These are phyloP conservation scores for Paragorgia papillata DNA, from an alignment of 92 coral and sea anemone species.

Conservation along the genomic window DNA sequence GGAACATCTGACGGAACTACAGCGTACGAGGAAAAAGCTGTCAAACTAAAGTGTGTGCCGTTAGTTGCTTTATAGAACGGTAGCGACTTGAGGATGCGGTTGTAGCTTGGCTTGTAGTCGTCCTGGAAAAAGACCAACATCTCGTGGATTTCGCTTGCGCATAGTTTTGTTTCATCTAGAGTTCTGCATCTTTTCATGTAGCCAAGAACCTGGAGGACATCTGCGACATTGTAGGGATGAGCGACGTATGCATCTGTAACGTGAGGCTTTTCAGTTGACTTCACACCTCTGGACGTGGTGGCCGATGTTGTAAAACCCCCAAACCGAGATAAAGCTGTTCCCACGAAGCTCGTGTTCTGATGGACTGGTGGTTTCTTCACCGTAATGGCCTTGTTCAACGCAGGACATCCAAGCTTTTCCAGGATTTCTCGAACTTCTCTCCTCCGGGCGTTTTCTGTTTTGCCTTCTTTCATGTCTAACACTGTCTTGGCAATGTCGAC, in stretches of 20 bases:
- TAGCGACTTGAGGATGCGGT: conserved; percentile 55
- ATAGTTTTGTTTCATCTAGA: conserved; percentile 49
- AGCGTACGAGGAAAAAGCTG: conserved; percentile 60
- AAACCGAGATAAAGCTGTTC: neutral
- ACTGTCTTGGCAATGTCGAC: conserved; percentile 79
- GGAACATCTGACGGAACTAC: conserved; percentile 75
- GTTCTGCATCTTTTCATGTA: conserved; percentile 17
- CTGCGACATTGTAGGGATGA: conserved; percentile 49
- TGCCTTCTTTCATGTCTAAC: conserved; percentile 53
- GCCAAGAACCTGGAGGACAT: conserved; percentile 47
- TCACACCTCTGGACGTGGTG: neutral
- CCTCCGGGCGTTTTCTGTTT: conserved; percentile 15
- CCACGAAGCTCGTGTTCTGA: too few relatives aligned
- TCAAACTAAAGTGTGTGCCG: conserved; percentile 71
- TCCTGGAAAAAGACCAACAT: conserved; percentile 84
- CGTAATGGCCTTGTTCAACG: conserved; percentile 38
- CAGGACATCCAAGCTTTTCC: conserved; percentile 76
- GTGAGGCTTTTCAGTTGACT: neutral
- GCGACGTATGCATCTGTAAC: conserved; percentile 44
- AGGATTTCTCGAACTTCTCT: conserved; percentile 36
- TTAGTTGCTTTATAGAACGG: conserved; percentile 80
- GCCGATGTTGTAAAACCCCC: conserved; percentile 17
- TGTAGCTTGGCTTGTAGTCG: conserved; percentile 69
- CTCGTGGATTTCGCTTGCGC: conserved; percentile 62
- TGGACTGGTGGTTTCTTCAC: neutral